phyloP scores from a whole-genome alignment of 2,797 vertebrate species.

The Hypotaenidia philippensis region DNA sequence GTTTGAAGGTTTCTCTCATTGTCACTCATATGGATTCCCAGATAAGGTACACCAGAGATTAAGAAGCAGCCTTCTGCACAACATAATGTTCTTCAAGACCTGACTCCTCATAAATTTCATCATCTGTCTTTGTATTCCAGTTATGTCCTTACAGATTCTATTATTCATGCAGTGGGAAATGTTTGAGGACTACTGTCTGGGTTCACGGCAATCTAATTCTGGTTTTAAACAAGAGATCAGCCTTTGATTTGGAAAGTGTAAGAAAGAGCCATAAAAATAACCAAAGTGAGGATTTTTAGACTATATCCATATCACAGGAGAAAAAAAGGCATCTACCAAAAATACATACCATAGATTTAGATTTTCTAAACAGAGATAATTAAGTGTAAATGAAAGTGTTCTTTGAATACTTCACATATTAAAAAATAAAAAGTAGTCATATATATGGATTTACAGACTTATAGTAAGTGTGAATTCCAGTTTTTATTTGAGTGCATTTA shows the following conservation, averaged over 20 bases:
- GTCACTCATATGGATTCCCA: not conserved
- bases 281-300: not conserved
- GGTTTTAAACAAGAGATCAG: not conserved
- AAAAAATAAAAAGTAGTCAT: not conserved
- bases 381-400: not conserved
- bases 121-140: not conserved
- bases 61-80: not conserved
- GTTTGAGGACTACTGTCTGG: not conserved
- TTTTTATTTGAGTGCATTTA: not conserved
- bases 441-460: not conserved
- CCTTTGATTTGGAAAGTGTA: not conserved
- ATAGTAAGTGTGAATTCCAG: rapidly evolving
- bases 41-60: not conserved
- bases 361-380: not conserved
- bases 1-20: not conserved
- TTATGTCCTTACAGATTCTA: not conserved
- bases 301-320: not conserved
- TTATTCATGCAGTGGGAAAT: not conserved
- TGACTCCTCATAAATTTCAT: not conserved
- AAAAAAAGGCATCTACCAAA: not conserved
- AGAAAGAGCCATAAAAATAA: not conserved
- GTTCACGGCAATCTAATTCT: not conserved
- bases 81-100: not conserved
- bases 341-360: not conserved
- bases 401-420: not conserved